Evolutionary conservation across 1,140 invertebrate species (phyloP).

Genomic region (Cheumatopsyche charites): DNA sequence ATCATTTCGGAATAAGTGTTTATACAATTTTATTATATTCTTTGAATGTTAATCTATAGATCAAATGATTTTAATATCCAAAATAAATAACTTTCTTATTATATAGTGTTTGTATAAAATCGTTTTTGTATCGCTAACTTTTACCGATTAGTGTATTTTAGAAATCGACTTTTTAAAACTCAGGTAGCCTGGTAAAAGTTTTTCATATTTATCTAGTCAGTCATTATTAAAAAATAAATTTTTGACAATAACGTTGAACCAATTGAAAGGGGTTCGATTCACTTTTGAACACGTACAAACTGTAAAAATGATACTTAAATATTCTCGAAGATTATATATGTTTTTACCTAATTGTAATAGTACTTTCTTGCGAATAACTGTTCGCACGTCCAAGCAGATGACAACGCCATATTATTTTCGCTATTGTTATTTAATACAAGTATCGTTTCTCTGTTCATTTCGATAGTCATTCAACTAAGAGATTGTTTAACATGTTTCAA

Average conservation of each 20-base stretch:
- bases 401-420: slow-evolving; percentile 9
- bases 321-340: slow-evolving; percentile 1
- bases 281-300: not conserved
- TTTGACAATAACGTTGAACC: slow-evolving; percentile 25
- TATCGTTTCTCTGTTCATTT: too few relatives aligned
- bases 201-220: slow-evolving; percentile 11
- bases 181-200: too few relatives aligned
- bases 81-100: not conserved
- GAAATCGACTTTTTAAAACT: not conserved
- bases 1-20: too few relatives aligned
- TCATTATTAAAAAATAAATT: slow-evolving; percentile 16
- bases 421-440: not conserved
- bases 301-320: not conserved
- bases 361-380: too few relatives aligned
- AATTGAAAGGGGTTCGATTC: not conserved
- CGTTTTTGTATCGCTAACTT: not conserved
- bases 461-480: too few relatives aligned
- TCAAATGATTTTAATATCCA: too few relatives aligned
- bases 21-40: too few relatives aligned
- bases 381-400: not conserved
- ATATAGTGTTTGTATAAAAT: not conserved
- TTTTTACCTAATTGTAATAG: not conserved
- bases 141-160: not conserved
- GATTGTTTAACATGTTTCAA: too few relatives aligned
- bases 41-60: too few relatives aligned